Evolutionary conservation across 2,113 vertebrate species (phyloP).

Genomic region (Tachysurus vachellii): DNA sequence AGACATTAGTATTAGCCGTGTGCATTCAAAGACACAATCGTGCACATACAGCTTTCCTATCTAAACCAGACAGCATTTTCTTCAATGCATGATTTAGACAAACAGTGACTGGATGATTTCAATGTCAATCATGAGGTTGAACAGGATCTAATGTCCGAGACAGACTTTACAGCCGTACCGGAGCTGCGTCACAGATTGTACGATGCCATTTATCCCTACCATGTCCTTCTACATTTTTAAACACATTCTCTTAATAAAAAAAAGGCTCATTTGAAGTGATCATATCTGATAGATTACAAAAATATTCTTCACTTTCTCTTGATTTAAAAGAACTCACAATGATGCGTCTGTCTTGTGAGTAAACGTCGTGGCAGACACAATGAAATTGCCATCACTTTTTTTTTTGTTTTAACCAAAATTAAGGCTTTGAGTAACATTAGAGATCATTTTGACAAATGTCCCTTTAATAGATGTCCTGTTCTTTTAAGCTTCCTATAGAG

Average conservation of each 20-base stretch:
- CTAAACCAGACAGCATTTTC: constrained; percentile 27
- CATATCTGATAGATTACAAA: constrained; percentile 49
- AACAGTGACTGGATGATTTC: constrained; percentile 12
- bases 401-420: constrained; percentile 36
- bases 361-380: background rate
- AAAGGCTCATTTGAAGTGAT: constrained; percentile 51
- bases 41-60: constrained; percentile 27
- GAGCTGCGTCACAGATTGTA: constrained; percentile 54
- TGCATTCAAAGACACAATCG: constrained; percentile 32
- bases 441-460: constrained; percentile 48
- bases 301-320: constrained; percentile 58
- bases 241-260: constrained; percentile 41
- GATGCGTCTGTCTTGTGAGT: background rate
- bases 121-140: constrained; percentile 22
- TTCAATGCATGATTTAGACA: constrained; percentile 19
- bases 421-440: constrained; percentile 49
- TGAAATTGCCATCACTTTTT: constrained; percentile 10
- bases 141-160: constrained; percentile 34
- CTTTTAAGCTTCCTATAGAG: constrained; percentile 26
- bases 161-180: constrained; percentile 13
- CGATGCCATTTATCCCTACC: constrained; percentile 41
- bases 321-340: constrained; percentile 41
- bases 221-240: constrained; percentile 30
- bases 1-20: constrained; percentile 9
- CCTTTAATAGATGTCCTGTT: constrained; percentile 29